These are phyloP conservation scores for Echinometra lucunter DNA, from an alignment of 53 echinoderm and acorn worm species.

Conservation along the genomic window DNA sequence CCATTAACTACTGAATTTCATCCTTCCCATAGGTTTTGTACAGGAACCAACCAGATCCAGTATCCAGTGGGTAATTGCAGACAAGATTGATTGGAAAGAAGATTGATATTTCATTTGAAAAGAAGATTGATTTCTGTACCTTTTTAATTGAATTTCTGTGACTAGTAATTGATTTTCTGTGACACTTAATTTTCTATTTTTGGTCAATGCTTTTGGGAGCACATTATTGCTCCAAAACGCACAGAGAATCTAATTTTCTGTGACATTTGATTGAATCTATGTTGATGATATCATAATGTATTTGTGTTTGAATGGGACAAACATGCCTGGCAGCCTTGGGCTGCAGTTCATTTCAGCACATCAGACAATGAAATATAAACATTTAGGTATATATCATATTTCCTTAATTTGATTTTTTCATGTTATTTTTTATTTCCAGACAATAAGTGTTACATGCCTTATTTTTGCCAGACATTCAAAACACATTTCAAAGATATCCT, in stretches of 20 bases:
- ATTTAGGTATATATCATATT: neutral
- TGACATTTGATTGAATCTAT: neutral
- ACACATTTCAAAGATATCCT: no score
- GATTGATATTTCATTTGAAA: neutral
- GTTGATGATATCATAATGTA: neutral
- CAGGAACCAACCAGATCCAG: no score
- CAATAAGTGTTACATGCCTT: neutral
- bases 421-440: neutral
- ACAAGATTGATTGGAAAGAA: no score
- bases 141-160: neutral
- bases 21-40: no score
- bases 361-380: neutral
- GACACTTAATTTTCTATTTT: neutral
- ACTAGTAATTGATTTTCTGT: neutral
- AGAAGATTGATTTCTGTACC: neutral
- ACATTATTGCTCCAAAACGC: neutral
- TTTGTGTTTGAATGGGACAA: neutral
- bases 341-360: neutral
- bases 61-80: no score
- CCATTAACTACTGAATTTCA: no score
- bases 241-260: neutral
- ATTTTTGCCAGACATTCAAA: no score
- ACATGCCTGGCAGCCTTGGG: neutral
- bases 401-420: neutral
- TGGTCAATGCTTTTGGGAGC: neutral